Conservation (phyloP, 2,113 vertebrate species). For the Formicarius rufipectus region DNA sequence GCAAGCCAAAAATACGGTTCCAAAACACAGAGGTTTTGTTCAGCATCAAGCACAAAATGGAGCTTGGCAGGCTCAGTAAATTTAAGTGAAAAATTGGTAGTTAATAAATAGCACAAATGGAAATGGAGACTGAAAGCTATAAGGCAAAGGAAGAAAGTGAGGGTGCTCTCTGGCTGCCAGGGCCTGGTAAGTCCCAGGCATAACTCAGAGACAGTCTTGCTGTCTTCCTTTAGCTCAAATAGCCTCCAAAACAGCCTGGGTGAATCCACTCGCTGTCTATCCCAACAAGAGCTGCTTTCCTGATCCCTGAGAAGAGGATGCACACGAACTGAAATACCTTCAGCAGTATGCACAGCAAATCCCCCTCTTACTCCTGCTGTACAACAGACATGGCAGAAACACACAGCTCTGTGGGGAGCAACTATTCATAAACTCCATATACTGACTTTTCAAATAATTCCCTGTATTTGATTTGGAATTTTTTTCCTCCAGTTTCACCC, state of each 20-base stretch:
- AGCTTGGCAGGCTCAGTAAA: background rate
- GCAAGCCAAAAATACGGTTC: background rate
- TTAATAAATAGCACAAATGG: background rate
- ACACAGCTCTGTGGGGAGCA: fast-evolving
- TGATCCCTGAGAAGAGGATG: background rate
- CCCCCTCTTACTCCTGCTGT: background rate
- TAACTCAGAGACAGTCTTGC: background rate
- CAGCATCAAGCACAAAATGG: background rate
- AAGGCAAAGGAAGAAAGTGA: background rate
- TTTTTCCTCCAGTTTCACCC: background rate
- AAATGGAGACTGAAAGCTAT: background rate
- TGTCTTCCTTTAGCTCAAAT: background rate
- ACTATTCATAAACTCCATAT: background rate
- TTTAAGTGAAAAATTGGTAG: background rate
- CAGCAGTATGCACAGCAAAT: fast-evolving
- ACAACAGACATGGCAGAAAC: background rate
- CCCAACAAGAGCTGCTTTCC: background rate
- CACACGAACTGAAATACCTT: background rate
- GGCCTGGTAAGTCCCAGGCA: background rate
- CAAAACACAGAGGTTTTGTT: background rate
- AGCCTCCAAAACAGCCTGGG: background rate
- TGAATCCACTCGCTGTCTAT: background rate
- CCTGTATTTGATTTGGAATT: background rate
- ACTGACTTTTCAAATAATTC: background rate
- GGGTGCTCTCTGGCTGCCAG: background rate